A percentile compares a stretch with the other conserved stretches of the same genome.
phyloP scores from a whole-genome alignment of 2,888 invertebrate genomes.

The Congeria kusceri region DNA sequence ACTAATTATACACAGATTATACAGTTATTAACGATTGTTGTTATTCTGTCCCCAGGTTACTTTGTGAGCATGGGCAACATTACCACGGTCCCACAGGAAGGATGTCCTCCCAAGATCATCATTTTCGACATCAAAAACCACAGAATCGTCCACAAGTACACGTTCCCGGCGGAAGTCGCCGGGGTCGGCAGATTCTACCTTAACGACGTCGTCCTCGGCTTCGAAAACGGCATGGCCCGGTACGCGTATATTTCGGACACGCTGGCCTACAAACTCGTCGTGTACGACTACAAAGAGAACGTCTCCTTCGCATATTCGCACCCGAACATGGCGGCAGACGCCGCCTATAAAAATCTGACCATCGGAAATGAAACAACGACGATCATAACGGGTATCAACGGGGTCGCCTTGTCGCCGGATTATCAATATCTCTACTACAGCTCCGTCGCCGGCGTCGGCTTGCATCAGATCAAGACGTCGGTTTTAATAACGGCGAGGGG shows the following conservation, averaged over 20 bases:
- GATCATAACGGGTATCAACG: conserved; percentile 64
- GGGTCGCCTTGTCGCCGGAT: conserved; percentile 71
- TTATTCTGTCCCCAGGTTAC: no score
- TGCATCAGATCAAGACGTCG: conserved; percentile 65
- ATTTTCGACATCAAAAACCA: conserved; percentile 66
- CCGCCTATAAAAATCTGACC: conserved; percentile 50
- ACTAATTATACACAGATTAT: no score
- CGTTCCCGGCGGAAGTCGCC: conserved; percentile 52
- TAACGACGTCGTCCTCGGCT: conserved; percentile 71
- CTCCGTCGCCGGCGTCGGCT: conserved; percentile 60
- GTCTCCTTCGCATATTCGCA: conserved; percentile 60
- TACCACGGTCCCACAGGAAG: conserved; percentile 36
- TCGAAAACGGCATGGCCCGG: conserved; percentile 44
- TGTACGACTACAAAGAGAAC: conserved; percentile 62
- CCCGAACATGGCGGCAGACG: conserved; percentile 55
- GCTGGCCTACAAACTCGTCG: conserved; percentile 62
- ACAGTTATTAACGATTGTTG: no score
- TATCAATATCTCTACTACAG: conserved; percentile 69
- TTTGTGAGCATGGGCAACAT: background rate
- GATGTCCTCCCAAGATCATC: conserved; percentile 68
- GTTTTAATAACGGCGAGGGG: conserved; percentile 48
- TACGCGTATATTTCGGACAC: conserved; percentile 73
- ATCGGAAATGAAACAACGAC: conserved; percentile 49
- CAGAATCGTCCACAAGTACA: conserved; percentile 54
- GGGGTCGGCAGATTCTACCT: conserved; percentile 62